A percentile compares a stretch with the other conserved stretches of the same genome.
Conservation (phyloP, 2,113 vertebrate species). For the Trichechus manatus region DNA sequence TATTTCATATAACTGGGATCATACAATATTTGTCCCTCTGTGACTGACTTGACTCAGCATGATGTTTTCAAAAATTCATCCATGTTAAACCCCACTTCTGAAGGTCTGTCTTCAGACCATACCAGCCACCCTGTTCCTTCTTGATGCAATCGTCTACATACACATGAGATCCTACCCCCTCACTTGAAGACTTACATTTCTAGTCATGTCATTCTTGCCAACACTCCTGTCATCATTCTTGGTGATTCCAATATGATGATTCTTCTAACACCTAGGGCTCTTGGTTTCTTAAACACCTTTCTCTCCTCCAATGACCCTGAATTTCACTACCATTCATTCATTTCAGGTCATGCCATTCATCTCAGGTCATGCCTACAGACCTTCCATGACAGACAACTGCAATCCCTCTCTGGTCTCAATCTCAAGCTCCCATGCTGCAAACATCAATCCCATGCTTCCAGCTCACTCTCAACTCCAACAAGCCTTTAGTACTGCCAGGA, state of each 20-base stretch:
- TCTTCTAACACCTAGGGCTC: background rate
- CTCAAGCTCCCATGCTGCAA: background rate
- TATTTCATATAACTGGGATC: too few relatives aligned
- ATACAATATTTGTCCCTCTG: too few relatives aligned
- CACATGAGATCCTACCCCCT: background rate
- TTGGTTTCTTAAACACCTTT: background rate
- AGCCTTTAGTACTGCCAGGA: too few relatives aligned
- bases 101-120: background rate
- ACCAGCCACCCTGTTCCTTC: background rate
- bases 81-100: background rate
- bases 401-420: background rate
- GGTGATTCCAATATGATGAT: background rate
- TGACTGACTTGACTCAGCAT: too few relatives aligned
- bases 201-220: background rate
- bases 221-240: background rate
- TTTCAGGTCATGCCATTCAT: background rate
- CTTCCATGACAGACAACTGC: background rate
- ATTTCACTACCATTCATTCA: background rate
- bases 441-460: background rate
- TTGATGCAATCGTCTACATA: background rate
- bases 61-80: too few relatives aligned
- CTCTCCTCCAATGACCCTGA: background rate
- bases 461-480: background rate
- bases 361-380: background rate
- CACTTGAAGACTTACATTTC: background rate